Conservation (phyloP, 2,888 invertebrate genomes). For the Dione vanillae region DNA sequence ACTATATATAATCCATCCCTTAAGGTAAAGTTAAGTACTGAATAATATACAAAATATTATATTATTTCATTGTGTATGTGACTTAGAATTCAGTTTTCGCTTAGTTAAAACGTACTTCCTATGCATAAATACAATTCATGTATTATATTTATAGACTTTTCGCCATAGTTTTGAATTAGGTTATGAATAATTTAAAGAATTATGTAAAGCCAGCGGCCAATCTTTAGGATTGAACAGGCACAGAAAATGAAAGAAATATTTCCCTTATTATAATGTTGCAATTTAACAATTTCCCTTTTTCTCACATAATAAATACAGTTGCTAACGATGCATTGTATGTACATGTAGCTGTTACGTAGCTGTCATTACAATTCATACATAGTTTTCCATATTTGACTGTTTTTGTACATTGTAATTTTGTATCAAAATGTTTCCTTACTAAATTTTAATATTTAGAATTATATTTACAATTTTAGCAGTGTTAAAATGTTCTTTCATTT, state of each 20-base stretch:
- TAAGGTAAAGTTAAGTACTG: slow-evolving; percentile 13
- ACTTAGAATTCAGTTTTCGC: slow-evolving; percentile 12
- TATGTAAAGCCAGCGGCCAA: too few species aligned
- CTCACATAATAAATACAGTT: not conserved
- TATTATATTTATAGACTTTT: not conserved
- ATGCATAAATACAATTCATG: not conserved
- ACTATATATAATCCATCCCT: slow-evolving; percentile 40
- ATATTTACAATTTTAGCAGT: not conserved
- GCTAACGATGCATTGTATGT: not conserved
- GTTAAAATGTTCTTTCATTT: not conserved
- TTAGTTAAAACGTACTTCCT: not conserved
- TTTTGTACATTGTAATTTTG: not conserved
- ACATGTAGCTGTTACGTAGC: slow-evolving; percentile 11
- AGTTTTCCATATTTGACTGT: not conserved
- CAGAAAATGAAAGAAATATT: too few species aligned
- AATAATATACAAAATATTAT: not conserved
- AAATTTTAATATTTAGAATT: not conserved
- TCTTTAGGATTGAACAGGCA: too few species aligned
- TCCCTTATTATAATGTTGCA: too few species aligned
- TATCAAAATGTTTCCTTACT: not conserved
- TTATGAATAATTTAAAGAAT: not conserved
- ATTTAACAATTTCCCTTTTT: not conserved
- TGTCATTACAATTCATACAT: slow-evolving; percentile 8
- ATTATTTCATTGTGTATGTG: slow-evolving; percentile 16
- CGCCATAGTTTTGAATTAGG: not conserved